phyloP scores from a whole-genome alignment of 2,888 invertebrate species.

The Ennomos fuscantarius region DNA sequence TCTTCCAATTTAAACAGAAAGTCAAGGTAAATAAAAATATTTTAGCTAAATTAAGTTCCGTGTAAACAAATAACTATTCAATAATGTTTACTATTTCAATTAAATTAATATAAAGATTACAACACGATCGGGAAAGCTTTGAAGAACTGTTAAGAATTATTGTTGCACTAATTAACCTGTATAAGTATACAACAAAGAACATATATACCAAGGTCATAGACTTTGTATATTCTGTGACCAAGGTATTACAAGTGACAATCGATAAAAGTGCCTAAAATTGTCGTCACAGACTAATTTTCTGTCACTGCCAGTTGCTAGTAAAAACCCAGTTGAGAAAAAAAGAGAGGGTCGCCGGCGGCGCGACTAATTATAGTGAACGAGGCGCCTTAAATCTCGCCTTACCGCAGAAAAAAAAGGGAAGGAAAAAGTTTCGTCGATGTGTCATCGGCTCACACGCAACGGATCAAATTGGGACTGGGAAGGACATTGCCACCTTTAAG shows the following conservation, averaged over 20 bases:
- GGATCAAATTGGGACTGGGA: conserved; percentile 50
- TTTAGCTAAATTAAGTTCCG: too few species aligned
- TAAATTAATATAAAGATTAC: too few species aligned
- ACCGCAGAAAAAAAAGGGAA: conserved; percentile 46
- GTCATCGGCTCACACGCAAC: conserved; percentile 70
- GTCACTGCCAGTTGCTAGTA: conserved; percentile 45
- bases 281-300: conserved; percentile 55
- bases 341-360: conserved; percentile 49
- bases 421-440: conserved; percentile 64
- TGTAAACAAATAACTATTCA: too few species aligned
- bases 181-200: too few species aligned
- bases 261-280: conserved; percentile 44
- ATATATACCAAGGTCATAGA: too few species aligned
- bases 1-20: too few species aligned
- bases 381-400: conserved; percentile 69
- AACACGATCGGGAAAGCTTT: too few species aligned
- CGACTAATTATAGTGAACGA: conserved; percentile 72
- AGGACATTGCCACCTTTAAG: conserved; percentile 51
- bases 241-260: conserved; percentile 34
- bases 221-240: too few species aligned
- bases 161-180: too few species aligned
- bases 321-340: conserved; percentile 49
- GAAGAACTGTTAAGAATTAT: too few species aligned
- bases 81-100: too few species aligned
- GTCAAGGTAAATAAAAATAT: too few species aligned